Percentiles rank a stretch among this genome's conserved stretches.
Evolutionary conservation across 2,888 invertebrate species (phyloP).

Genomic region (Athetis lepigone): DNA sequence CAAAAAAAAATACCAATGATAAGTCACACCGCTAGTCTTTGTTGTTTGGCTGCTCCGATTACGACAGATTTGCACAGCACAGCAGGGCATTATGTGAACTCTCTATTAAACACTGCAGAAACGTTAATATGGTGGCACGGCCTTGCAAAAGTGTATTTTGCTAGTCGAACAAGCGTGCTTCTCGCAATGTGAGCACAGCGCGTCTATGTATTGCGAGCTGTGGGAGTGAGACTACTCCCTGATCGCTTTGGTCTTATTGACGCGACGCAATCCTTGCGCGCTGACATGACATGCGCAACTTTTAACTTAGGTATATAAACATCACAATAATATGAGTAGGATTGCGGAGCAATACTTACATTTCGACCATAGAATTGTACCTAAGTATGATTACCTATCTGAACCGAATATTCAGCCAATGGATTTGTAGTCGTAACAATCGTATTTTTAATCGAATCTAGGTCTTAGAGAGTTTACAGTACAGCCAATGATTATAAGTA

Average conservation of each 20-base stretch:
- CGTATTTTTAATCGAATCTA: too few relatives aligned
- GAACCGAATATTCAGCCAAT: too few relatives aligned
- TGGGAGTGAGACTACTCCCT: conserved; percentile 36
- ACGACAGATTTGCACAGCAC: conserved; percentile 37
- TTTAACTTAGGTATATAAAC: too few relatives aligned
- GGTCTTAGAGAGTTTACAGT: too few relatives aligned
- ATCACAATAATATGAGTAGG: too few relatives aligned
- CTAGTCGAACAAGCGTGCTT: neutral
- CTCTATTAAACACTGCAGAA: neutral
- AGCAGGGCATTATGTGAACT: conserved; percentile 37
- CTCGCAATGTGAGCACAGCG: conserved; percentile 2
- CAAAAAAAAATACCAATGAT: conserved; percentile 36
- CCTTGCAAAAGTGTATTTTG: neutral
- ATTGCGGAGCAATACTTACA: neutral
- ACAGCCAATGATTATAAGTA: too few relatives aligned
- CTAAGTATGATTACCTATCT: too few relatives aligned
- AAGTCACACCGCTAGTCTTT: conserved; percentile 38
- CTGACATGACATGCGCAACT: conserved; percentile 9
- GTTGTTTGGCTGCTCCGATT: conserved; percentile 35
- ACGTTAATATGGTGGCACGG: conserved; percentile 4
- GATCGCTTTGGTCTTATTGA: conserved; percentile 50
- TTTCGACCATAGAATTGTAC: too few relatives aligned
- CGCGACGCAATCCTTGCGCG: conserved; percentile 29
- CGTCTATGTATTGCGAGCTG: conserved; percentile 27
- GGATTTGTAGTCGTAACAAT: too few relatives aligned